Percentiles rank a stretch among this genome's conserved stretches.
These are phyloP conservation scores for Girardinus metallicus DNA, from an alignment of 2,797 vertebrate species.

Conservation along the genomic window DNA sequence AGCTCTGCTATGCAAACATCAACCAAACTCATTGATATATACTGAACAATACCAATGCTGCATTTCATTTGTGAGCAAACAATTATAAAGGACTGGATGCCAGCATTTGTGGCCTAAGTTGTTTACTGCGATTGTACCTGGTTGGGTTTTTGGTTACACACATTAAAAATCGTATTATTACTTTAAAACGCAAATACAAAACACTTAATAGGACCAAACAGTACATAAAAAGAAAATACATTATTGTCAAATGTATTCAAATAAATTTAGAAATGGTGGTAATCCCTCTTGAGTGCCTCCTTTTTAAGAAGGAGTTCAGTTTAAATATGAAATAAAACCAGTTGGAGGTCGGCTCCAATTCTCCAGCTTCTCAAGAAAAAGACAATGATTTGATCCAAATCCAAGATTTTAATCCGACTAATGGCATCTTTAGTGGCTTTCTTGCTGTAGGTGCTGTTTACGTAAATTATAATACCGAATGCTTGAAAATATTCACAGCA, in stretches of 20 bases:
- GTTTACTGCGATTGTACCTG: not conserved
- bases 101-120: not conserved
- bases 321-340: not conserved
- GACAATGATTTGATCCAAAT: not conserved
- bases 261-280: not conserved
- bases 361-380: not conserved
- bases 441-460: not conserved
- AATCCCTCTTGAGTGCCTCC: not conserved
- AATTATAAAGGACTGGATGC: not conserved
- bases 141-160: not conserved
- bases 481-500: not conserved
- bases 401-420: not conserved
- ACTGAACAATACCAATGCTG: not conserved
- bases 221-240: not conserved
- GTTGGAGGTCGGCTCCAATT: not conserved
- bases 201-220: not conserved
- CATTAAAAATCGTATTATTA: not conserved
- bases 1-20: constrained; percentile 13
- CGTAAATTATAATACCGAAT: not conserved
- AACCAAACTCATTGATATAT: constrained; percentile 40
- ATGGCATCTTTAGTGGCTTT: not conserved
- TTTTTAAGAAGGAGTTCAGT: not conserved
- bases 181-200: not conserved
- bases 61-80: not conserved
- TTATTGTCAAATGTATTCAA: not conserved